A percentile compares a stretch with the other conserved stretches of the same genome.
phyloP scores from a whole-genome alignment of 2,113 vertebrate genomes.

The Micronycteris hirsuta region DNA sequence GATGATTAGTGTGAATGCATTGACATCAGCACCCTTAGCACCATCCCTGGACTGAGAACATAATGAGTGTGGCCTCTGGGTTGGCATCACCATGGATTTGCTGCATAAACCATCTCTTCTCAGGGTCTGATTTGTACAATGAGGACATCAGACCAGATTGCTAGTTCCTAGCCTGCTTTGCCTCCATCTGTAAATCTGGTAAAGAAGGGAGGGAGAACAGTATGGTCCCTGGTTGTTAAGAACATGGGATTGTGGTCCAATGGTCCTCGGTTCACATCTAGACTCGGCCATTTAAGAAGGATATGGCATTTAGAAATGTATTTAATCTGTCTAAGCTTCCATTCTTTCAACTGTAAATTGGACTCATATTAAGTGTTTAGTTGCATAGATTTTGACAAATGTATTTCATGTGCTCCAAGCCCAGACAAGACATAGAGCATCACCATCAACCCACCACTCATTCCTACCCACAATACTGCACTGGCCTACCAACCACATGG shows the following conservation, averaged over 20 bases:
- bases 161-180: neutral
- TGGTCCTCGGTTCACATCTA: neutral
- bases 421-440: neutral
- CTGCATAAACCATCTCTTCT: neutral
- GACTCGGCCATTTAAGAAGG: neutral
- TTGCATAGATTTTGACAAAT: neutral
- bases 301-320: neutral
- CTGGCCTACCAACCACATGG: accelerated
- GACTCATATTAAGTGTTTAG: neutral
- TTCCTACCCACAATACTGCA: neutral
- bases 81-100: neutral
- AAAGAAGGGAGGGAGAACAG: neutral
- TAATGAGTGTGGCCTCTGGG: neutral
- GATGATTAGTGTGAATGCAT: neutral
- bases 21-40: neutral
- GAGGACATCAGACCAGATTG: neutral
- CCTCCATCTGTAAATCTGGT: neutral
- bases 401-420: neutral
- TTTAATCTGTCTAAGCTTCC: neutral
- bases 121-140: neutral
- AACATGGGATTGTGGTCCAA: neutral
- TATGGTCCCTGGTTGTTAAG: neutral
- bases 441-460: no score
- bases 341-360: neutral
- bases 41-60: neutral